These are phyloP conservation scores for Aramus guarauna DNA, from an alignment of 2,113 vertebrate species.

Conservation along the genomic window DNA sequence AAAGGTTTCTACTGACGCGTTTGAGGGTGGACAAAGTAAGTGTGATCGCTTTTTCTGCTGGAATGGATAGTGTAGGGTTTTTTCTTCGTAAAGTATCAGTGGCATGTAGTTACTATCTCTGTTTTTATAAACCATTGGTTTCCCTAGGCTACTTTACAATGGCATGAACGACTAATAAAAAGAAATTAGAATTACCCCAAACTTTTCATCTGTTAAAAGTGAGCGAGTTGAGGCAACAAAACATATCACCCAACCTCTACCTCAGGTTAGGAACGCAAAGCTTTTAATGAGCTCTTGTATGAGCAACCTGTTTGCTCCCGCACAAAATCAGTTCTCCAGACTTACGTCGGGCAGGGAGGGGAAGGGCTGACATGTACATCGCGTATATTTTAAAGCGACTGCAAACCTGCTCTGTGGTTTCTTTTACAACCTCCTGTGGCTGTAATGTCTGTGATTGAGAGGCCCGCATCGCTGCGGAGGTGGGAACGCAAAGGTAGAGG, in stretches of 20 bases:
- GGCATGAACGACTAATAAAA: neutral
- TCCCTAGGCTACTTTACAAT: neutral
- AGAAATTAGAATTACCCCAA: fast-evolving
- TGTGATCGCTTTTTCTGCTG: neutral
- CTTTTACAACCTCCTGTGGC: neutral
- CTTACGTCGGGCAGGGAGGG: neutral
- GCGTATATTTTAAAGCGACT: fast-evolving
- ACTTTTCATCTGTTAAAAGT: neutral
- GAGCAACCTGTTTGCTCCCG: neutral
- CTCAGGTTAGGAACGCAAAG: neutral
- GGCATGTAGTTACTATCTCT: neutral
- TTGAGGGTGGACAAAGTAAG: neutral
- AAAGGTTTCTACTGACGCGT: neutral
- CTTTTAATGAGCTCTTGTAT: neutral
- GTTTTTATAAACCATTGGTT: neutral
- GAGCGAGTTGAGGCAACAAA: neutral
- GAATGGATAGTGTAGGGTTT: neutral
- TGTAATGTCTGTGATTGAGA: neutral
- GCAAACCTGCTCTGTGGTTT: neutral
- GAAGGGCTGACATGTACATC: fast-evolving
- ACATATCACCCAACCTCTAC: fast-evolving
- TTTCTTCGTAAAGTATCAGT: neutral
- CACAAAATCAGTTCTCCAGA: neutral
- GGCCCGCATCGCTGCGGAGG: neutral
- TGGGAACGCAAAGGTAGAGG: neutral